Percentiles rank a stretch among this genome's conserved stretches.
These are phyloP conservation scores for Syndactyla subalaris DNA, from an alignment of 2,797 vertebrate genomes.

Conservation along the genomic window DNA sequence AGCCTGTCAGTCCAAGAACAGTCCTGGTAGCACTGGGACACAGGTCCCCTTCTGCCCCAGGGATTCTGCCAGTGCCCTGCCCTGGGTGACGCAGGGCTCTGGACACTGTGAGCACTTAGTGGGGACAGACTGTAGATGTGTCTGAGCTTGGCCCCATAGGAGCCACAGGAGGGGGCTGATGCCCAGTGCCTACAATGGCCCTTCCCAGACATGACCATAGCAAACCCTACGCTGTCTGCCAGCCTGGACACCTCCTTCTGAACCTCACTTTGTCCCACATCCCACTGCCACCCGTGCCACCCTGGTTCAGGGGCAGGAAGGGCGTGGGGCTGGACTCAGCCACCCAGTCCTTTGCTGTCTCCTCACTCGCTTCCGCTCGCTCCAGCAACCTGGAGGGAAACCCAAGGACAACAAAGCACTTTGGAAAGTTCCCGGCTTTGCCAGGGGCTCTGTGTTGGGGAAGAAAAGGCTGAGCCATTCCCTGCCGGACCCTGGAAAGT, in stretches of 20 bases:
- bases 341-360: neutral
- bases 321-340: neutral
- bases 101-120: neutral
- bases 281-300: fast-evolving
- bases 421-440: constrained; percentile 10
- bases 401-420: neutral
- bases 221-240: fast-evolving
- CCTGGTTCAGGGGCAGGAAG: neutral
- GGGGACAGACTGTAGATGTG: fast-evolving
- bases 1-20: neutral
- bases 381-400: neutral
- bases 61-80: neutral
- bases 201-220: neutral
- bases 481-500: neutral
- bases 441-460: neutral
- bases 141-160: neutral
- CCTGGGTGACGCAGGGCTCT: neutral
- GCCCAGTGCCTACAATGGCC: neutral
- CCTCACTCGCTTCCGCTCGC: neutral
- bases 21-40: neutral
- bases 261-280: neutral
- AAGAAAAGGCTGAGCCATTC: neutral
- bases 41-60: neutral
- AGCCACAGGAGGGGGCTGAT: neutral
- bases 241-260: neutral